Conservation (phyloP, 2,113 vertebrate species). For the Garra rufa region DNA sequence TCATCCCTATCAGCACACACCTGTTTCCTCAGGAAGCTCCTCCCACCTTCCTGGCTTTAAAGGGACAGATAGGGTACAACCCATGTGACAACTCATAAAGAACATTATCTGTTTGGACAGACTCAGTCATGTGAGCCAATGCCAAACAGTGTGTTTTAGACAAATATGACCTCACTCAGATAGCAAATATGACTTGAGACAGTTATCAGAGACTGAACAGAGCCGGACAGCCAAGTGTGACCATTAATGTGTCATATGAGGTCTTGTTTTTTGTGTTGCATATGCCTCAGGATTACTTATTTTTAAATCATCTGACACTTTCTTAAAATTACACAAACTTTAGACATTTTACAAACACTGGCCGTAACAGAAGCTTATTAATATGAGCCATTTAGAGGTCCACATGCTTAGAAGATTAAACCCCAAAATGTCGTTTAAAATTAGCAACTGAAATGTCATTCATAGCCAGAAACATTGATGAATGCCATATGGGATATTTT, state of each 20-base stretch:
- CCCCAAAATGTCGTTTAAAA: conserved; percentile 1
- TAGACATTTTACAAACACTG: not conserved
- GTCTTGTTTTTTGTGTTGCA: not conserved
- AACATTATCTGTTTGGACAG: conserved; percentile 41
- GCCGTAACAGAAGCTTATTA: not conserved
- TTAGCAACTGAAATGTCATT: conserved; percentile 27
- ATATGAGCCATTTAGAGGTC: not conserved
- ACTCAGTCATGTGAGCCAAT: conserved; percentile 20
- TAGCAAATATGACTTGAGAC: conserved; percentile 16
- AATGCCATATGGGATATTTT: conserved; percentile 24
- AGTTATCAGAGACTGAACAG: not conserved
- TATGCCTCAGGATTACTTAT: not conserved
- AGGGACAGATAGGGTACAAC: conserved; percentile 56
- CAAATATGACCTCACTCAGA: conserved; percentile 16
- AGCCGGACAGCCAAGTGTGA: not conserved
- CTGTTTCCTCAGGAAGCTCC: conserved; percentile 74
- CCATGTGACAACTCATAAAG: not conserved
- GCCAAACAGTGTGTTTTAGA: conserved; percentile 21
- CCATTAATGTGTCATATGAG: not conserved
- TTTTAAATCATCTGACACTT: not conserved
- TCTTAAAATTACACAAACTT: not conserved
- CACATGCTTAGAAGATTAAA: not conserved
- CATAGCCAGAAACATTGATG: conserved; percentile 4
- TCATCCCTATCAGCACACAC: conserved; percentile 73
- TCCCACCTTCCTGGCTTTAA: conserved; percentile 72